Conservation (phyloP, 2,888 invertebrate species). For the Trachelus tabidus region DNA sequence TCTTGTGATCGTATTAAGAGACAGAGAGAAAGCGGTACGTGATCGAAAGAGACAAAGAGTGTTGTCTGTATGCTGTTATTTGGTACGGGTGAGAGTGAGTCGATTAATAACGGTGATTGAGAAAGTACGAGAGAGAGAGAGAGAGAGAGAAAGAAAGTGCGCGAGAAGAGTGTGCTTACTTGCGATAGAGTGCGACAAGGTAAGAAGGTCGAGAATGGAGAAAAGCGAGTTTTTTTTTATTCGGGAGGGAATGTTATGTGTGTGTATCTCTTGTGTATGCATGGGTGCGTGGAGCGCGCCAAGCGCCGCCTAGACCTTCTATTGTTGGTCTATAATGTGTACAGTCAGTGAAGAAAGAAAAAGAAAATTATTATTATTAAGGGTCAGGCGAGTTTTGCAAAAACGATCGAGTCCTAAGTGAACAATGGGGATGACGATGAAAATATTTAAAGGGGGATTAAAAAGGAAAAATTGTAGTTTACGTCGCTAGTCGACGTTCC, state of each 20-base stretch:
- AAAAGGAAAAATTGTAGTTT: no score
- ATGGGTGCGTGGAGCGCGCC: slow-evolving; percentile 52
- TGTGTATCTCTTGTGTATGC: slow-evolving; percentile 30
- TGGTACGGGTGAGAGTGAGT: no score
- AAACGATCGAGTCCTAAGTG: background rate
- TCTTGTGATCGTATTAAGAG: no score
- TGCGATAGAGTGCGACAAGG: slow-evolving; percentile 10
- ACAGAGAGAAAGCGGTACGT: no score
- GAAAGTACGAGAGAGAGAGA: slow-evolving; percentile 9
- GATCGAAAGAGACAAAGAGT: slow-evolving; percentile 7
- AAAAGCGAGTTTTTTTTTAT: background rate
- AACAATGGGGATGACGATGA: no score
- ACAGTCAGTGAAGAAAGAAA: slow-evolving; percentile 60
- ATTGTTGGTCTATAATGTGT: slow-evolving; percentile 67
- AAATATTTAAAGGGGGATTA: no score
- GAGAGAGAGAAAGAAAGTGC: slow-evolving; percentile 9
- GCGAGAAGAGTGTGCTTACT: background rate
- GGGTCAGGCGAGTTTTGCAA: slow-evolving; percentile 53
- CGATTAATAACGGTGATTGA: background rate
- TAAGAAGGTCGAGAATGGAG: slow-evolving; percentile 10
- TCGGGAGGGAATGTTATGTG: no score
- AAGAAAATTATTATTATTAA: slow-evolving; percentile 63
- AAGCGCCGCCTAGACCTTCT: slow-evolving; percentile 62
- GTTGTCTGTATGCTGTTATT: background rate
- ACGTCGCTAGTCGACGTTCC: slow-evolving; percentile 1